phyloP scores from a whole-genome alignment of 1,140 invertebrate species.

The Drosophila bocqueti region DNA sequence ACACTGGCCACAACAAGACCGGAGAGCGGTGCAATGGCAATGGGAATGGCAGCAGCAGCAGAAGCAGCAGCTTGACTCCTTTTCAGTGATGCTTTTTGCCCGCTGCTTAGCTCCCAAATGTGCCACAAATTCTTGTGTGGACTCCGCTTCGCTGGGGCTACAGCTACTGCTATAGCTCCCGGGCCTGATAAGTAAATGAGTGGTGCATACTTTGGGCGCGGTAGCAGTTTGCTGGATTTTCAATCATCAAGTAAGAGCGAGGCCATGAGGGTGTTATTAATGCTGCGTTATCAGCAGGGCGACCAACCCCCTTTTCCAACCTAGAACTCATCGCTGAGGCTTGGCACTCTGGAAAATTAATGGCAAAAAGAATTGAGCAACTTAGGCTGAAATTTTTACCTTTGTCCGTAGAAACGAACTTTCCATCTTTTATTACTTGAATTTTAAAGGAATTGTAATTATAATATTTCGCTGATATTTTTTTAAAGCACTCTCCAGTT shows the following conservation, averaged over 20 bases:
- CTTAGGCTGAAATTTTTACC: too few relatives aligned
- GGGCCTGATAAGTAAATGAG: constrained; percentile 71
- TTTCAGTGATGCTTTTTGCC: constrained; percentile 32
- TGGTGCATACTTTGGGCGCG: constrained; percentile 41
- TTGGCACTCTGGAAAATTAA: constrained; percentile 1
- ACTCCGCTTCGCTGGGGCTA: constrained; percentile 3
- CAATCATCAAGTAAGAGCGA: constrained; percentile 60
- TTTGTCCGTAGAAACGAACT: too few relatives aligned
- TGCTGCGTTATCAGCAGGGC: constrained; percentile 67
- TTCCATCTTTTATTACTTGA: too few relatives aligned
- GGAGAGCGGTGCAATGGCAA: constrained; percentile 18
- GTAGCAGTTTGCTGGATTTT: constrained; percentile 61
- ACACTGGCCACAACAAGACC: constrained; percentile 57
- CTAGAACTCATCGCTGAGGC: constrained; percentile 4
- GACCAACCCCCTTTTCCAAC: constrained; percentile 5
- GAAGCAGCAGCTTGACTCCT: constrained; percentile 20
- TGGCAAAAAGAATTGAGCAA: too few relatives aligned
- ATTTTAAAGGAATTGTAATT: too few relatives aligned
- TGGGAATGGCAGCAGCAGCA: constrained; percentile 11
- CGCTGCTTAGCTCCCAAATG: constrained; percentile 73
- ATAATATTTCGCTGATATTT: too few relatives aligned
- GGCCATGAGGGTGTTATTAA: constrained; percentile 69
- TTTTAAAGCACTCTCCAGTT: not conserved
- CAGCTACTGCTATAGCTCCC: constrained; percentile 12
- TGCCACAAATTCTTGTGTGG: constrained; percentile 60